Percentiles rank a stretch among this genome's conserved stretches.
phyloP scores from a whole-genome alignment of 92 coral and sea anemone genomes.

The Galaxea fascicularis region DNA sequence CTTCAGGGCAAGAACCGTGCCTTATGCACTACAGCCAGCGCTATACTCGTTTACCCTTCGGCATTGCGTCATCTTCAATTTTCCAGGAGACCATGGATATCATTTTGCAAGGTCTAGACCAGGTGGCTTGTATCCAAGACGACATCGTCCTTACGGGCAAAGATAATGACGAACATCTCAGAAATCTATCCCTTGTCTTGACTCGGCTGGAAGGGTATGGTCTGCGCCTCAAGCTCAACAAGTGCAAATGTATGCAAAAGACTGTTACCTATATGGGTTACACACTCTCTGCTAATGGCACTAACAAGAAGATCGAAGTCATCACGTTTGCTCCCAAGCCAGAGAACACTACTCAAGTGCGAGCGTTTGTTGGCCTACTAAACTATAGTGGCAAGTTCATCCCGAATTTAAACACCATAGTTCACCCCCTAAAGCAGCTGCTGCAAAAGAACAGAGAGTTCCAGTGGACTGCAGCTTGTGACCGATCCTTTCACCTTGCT shows the following conservation, averaged over 20 bases:
- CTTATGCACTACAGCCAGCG: conserved; percentile 38
- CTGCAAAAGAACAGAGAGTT: no score
- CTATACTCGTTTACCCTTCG: conserved; percentile 61
- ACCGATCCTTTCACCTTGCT: conserved; percentile 49
- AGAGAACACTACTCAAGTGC: conserved; percentile 60
- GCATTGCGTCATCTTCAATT: conserved; percentile 63
- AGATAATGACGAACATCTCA: conserved; percentile 57
- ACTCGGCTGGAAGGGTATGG: conserved; percentile 61
- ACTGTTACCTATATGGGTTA: conserved; percentile 69
- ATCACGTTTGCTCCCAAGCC: conserved; percentile 66
- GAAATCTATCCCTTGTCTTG: no score
- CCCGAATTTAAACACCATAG: no score
- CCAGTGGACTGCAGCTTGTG: conserved; percentile 41
- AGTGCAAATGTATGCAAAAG: conserved; percentile 69
- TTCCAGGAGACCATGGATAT: conserved; percentile 63
- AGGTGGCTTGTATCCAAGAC: no score
- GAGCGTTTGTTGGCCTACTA: conserved; percentile 62
- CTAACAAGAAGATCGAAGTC: conserved; percentile 68
- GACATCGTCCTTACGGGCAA: conserved; percentile 65
- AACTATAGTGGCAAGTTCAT: conserved; percentile 69
- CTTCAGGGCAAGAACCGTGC: conserved; percentile 67
- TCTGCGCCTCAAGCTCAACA: conserved; percentile 52
- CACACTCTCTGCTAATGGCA: conserved; percentile 58
- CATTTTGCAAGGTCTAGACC: no score
- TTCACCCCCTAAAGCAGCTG: conserved; percentile 56